phyloP scores from a whole-genome alignment of 2,113 vertebrate genomes.

The Cairina moschata region DNA sequence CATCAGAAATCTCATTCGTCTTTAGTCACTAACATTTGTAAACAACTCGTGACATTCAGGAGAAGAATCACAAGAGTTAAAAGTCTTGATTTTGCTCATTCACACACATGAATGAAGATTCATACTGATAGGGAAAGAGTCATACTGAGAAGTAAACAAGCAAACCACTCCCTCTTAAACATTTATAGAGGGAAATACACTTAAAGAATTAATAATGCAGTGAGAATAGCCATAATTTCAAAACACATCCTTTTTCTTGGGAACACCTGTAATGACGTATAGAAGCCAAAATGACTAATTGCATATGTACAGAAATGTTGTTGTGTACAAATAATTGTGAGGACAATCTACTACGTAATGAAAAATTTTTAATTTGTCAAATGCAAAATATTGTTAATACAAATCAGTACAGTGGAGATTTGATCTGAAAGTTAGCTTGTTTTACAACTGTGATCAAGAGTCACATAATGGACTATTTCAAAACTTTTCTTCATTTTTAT shows the following conservation, averaged over 20 bases:
- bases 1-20: neutral
- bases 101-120: neutral
- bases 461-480: neutral
- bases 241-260: neutral
- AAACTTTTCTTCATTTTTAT: neutral
- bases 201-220: neutral
- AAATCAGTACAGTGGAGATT: neutral
- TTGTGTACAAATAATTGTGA: neutral
- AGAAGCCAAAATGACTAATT: neutral
- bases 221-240: neutral
- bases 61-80: slow-evolving; percentile 13
- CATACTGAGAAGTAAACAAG: slow-evolving; percentile 6
- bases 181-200: neutral
- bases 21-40: neutral
- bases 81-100: neutral
- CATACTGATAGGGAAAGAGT: neutral
- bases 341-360: neutral
- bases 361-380: neutral
- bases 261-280: neutral
- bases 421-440: neutral
- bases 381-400: neutral
- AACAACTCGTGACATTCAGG: slow-evolving; percentile 1
- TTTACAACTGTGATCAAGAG: neutral
- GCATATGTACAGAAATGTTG: neutral
- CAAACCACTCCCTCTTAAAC: neutral